phyloP scores from a whole-genome alignment of 35 echinoderm and acorn worm species.

The Antedon bifida region DNA sequence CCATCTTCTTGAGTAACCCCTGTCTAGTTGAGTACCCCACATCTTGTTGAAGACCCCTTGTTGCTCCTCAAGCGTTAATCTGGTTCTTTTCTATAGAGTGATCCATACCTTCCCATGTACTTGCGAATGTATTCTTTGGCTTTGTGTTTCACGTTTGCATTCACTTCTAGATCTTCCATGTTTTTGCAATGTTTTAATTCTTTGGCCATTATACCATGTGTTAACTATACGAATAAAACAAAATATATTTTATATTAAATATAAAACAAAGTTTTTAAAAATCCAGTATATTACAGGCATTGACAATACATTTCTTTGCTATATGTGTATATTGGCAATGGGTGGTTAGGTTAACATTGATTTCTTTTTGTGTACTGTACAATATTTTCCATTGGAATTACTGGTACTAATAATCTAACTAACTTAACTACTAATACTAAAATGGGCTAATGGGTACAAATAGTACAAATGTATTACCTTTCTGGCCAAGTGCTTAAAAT shows the following conservation, averaged over 20 bases:
- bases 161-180: constrained; percentile 90
- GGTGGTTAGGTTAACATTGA: too few species aligned
- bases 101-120: constrained; percentile 80
- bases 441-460: too few species aligned
- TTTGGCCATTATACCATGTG: constrained; percentile 88
- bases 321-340: too few species aligned
- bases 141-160: constrained; percentile 90
- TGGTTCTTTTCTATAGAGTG: constrained; percentile 73
- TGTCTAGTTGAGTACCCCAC: too few species aligned
- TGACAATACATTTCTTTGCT: too few species aligned
- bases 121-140: constrained; percentile 96
- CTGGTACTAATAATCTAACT: background rate
- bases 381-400: background rate
- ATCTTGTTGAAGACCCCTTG: too few species aligned
- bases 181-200: constrained; percentile 85
- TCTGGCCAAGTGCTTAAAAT: constrained; percentile 93
- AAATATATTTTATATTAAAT: background rate
- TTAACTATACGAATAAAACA: constrained; percentile 30
- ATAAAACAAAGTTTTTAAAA: too few species aligned
- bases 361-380: too few species aligned
- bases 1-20: too few species aligned
- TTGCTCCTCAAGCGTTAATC: too few species aligned
- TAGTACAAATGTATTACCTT: constrained; percentile 41
- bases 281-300: too few species aligned
- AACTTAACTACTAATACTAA: too few species aligned